These are phyloP conservation scores for Beroe forskalii DNA, from an alignment of 37 sponge, comb jelly and placozoan species.

Conservation along the genomic window DNA sequence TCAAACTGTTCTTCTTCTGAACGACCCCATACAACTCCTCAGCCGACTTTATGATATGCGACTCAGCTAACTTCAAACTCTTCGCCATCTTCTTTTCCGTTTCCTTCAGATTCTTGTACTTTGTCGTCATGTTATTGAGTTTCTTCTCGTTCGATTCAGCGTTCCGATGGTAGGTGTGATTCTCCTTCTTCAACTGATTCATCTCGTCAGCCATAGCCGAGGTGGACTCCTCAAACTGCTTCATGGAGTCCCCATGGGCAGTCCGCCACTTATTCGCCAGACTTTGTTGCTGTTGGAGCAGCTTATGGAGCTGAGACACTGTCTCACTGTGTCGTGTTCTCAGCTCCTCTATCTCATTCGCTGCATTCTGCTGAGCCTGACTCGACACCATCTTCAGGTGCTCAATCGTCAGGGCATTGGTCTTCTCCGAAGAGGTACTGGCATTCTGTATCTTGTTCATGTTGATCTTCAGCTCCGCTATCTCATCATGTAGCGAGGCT, in stretches of 20 bases:
- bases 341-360: constrained; percentile 44
- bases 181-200: not conserved
- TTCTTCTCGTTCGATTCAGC: not conserved
- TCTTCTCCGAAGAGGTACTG: constrained; percentile 14
- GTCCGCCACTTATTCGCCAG: constrained; percentile 55
- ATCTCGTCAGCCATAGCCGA: constrained; percentile 4
- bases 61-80: constrained; percentile 52
- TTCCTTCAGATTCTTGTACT: constrained; percentile 41
- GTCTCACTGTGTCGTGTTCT: constrained; percentile 53
- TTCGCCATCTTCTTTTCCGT: constrained; percentile 57
- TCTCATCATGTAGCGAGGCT: constrained; percentile 40
- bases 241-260: constrained; percentile 48
- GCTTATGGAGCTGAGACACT: constrained; percentile 18
- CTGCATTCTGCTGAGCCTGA: constrained; percentile 24
- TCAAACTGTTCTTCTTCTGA: constrained; percentile 51
- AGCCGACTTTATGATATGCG: constrained; percentile 56
- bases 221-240: constrained; percentile 52
- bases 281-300: constrained; percentile 39
- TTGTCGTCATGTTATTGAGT: not conserved
- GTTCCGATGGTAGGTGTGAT: not conserved
- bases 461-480: constrained; percentile 20
- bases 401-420: constrained; percentile 56
- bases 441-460: constrained; percentile 57
- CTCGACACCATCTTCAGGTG: constrained; percentile 61
- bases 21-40: constrained; percentile 56